A percentile compares a stretch with the other conserved stretches of the same genome.
Evolutionary conservation across 2,888 invertebrate species (phyloP).

Genomic region (Leucania comma): DNA sequence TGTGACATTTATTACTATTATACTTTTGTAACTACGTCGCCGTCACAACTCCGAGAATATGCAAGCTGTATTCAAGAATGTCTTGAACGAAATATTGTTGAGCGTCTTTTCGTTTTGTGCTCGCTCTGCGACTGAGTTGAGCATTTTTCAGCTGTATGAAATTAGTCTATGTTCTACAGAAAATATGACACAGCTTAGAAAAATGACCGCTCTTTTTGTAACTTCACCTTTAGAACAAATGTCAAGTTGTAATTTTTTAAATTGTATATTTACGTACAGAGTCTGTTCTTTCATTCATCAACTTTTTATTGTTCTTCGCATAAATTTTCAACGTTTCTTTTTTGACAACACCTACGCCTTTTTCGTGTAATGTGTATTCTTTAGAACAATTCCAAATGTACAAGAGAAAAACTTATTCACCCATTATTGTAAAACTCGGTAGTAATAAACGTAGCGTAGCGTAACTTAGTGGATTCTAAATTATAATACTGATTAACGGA

Average conservation of each 20-base stretch:
- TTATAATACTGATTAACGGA: too few species aligned
- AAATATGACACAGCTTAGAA: conserved; percentile 45
- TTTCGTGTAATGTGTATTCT: background rate
- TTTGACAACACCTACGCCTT: background rate
- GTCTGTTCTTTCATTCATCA: conserved; percentile 7
- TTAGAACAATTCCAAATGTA: too few species aligned
- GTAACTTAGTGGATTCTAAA: too few species aligned
- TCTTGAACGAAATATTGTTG: conserved; percentile 60
- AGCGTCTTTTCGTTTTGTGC: conserved; percentile 53
- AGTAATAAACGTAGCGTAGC: too few species aligned
- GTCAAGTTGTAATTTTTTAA: background rate
- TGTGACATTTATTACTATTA: conserved; percentile 70
- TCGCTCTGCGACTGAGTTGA: conserved; percentile 51
- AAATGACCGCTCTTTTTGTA: conserved; percentile 25
- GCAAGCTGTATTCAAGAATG: conserved; percentile 58
- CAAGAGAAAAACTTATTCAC: too few species aligned
- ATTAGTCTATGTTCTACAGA: conserved; percentile 61
- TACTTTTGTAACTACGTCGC: conserved; percentile 51
- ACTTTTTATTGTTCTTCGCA: background rate
- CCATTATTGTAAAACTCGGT: too few species aligned
- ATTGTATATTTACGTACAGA: background rate
- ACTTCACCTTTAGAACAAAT: conserved; percentile 21
- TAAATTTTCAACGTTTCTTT: background rate
- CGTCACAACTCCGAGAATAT: conserved; percentile 60
- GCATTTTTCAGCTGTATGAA: conserved; percentile 65